phyloP scores from a whole-genome alignment of 2,797 vertebrate genomes.

The Peromyscus nudipes region DNA sequence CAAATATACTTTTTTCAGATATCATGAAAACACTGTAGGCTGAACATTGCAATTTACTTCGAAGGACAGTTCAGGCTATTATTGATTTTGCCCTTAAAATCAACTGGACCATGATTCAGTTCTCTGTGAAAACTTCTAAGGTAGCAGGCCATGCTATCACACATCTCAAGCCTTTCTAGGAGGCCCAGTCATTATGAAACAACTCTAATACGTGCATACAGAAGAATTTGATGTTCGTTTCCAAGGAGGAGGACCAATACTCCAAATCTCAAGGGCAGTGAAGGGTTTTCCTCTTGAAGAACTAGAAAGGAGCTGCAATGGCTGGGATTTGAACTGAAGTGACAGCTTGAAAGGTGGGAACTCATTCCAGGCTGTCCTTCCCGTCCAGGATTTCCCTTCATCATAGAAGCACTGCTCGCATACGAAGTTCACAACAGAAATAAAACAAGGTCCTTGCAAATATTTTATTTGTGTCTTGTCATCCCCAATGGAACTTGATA shows the following conservation, averaged over 20 bases:
- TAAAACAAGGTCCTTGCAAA: not conserved
- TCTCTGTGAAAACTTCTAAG: not conserved
- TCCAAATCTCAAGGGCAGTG: not conserved
- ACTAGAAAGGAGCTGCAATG: not conserved
- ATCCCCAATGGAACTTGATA: conserved; percentile 53
- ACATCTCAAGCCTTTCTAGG: not conserved
- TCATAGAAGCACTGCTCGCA: not conserved
- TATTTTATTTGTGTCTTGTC: conserved; percentile 34
- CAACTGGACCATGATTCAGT: not conserved
- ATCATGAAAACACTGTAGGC: not conserved
- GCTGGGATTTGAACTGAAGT: not conserved
- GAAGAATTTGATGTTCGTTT: not conserved
- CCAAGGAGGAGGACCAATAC: not conserved
- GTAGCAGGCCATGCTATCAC: fast-evolving
- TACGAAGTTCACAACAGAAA: not conserved
- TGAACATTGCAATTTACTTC: conserved; percentile 3
- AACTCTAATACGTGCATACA: not conserved
- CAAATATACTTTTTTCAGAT: not conserved
- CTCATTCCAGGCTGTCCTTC: not conserved
- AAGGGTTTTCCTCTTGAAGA: not conserved
- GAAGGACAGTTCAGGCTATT: not conserved
- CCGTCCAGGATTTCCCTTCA: not conserved
- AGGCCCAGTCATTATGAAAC: not conserved
- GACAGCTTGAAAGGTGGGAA: not conserved
- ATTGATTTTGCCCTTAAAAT: not conserved